These are phyloP conservation scores for Neogobius melanostomus DNA, from an alignment of 2,113 vertebrate genomes.

Conservation along the genomic window DNA sequence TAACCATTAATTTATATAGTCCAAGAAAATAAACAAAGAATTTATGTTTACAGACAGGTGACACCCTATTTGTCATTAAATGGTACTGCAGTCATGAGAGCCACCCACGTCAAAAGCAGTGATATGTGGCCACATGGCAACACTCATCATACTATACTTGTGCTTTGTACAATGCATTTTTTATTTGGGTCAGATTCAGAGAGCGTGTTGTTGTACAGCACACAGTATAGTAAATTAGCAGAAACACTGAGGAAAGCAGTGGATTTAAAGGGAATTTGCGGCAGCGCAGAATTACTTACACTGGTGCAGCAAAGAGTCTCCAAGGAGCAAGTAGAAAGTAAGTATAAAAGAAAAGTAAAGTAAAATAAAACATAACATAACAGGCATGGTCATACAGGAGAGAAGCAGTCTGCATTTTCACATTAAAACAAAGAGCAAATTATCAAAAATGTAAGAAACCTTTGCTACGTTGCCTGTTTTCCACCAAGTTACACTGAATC, in stretches of 20 bases:
- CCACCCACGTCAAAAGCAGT: conserved; percentile 3
- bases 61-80: background rate
- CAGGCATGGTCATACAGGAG: conserved; percentile 30
- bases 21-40: background rate
- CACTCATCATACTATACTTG: background rate
- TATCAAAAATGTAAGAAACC: background rate
- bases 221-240: conserved; percentile 19
- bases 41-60: background rate
- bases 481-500: too few relatives aligned
- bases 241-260: conserved; percentile 8
- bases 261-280: conserved; percentile 16
- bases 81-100: background rate
- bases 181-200: background rate
- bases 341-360: conserved; percentile 59
- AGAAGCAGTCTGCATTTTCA: conserved; percentile 15
- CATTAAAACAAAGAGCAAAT: background rate
- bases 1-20: too few relatives aligned
- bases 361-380: conserved; percentile 42
- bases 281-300: conserved; percentile 87
- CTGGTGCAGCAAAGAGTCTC: conserved; percentile 98
- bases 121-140: background rate
- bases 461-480: too few relatives aligned
- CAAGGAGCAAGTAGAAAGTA: conserved; percentile 85
- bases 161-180: background rate
- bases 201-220: background rate